Evolutionary conservation across 2,888 invertebrate species (phyloP).

Genomic region (Diarsia dahlii): DNA sequence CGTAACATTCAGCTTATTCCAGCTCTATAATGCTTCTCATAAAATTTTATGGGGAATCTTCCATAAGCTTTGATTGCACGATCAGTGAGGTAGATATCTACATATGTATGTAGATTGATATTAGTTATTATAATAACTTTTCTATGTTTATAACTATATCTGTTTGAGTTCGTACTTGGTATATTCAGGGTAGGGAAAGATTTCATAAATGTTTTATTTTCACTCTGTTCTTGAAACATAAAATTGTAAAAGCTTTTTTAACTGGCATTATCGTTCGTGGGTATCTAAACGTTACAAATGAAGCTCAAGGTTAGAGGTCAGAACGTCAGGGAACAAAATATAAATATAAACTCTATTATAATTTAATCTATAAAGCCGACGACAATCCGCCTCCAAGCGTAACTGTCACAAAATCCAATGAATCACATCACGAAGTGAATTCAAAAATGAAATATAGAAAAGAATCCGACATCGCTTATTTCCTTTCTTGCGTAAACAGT

Average conservation of each 20-base stretch:
- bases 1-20: slow-evolving; percentile 77
- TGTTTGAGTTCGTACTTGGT: slow-evolving; percentile 10
- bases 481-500: slow-evolving; percentile 79
- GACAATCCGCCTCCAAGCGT: slow-evolving; percentile 16
- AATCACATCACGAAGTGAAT: slow-evolving; percentile 57
- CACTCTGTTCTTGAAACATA: background rate
- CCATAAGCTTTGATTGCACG: slow-evolving; percentile 80
- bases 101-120: slow-evolving; percentile 61
- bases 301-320: slow-evolving; percentile 11
- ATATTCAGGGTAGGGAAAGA: slow-evolving; percentile 7
- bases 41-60: slow-evolving; percentile 85
- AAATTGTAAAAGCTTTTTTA: slow-evolving; percentile 1
- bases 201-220: slow-evolving; percentile 18
- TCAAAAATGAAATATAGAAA: slow-evolving; percentile 63
- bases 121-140: slow-evolving; percentile 55
- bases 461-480: slow-evolving; percentile 69
- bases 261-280: slow-evolving; percentile 3
- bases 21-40: slow-evolving; percentile 79
- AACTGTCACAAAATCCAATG: slow-evolving; percentile 40
- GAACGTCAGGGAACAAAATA: background rate
- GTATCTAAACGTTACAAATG: slow-evolving; percentile 10
- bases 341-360: slow-evolving; percentile 1
- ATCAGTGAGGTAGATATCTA: slow-evolving; percentile 71
- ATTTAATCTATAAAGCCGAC: slow-evolving; percentile 22
- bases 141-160: slow-evolving; percentile 36